Evolutionary conservation across 2,113 vertebrate genomes (phyloP).

Genomic region (Corythoichthys intestinalis): DNA sequence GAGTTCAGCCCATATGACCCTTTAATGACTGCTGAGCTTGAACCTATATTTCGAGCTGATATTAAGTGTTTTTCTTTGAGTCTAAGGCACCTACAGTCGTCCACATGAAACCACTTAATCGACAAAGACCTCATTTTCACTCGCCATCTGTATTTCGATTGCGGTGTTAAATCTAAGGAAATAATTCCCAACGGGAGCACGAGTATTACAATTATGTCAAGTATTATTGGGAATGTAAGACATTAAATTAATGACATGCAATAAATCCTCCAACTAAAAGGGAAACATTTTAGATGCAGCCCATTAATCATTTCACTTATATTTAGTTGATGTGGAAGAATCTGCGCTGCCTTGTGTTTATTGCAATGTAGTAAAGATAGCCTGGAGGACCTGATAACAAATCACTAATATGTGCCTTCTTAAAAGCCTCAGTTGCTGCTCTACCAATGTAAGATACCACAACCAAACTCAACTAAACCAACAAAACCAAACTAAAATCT

Average conservation of each 20-base stretch:
- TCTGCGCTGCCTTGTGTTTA: not conserved
- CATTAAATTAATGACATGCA: constrained; percentile 16
- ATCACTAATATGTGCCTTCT: not conserved
- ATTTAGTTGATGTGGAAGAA: not conserved
- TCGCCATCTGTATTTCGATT: not conserved
- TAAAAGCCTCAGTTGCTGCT: not conserved
- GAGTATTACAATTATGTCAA: constrained; percentile 23
- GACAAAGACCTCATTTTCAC: constrained; percentile 6
- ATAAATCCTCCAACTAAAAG: not conserved
- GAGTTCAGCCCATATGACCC: constrained; percentile 23
- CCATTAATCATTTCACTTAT: not conserved
- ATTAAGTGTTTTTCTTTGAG: not conserved
- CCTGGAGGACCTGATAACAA: not conserved
- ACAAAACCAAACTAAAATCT: not conserved
- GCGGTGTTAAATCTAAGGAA: constrained; percentile 10
- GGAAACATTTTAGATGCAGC: constrained; percentile 3
- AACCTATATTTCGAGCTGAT: constrained; percentile 10
- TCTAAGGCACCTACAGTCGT: not conserved
- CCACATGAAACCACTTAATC: not conserved
- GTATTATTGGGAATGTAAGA: constrained; percentile 13
- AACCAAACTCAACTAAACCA: not conserved
- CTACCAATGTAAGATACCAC: not conserved
- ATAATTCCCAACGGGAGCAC: constrained; percentile 11
- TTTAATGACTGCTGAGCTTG: constrained; percentile 6
- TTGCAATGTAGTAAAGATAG: not conserved